Evolutionary conservation across 2,797 vertebrate genomes (phyloP).

Genomic region (Chanos chanos): DNA sequence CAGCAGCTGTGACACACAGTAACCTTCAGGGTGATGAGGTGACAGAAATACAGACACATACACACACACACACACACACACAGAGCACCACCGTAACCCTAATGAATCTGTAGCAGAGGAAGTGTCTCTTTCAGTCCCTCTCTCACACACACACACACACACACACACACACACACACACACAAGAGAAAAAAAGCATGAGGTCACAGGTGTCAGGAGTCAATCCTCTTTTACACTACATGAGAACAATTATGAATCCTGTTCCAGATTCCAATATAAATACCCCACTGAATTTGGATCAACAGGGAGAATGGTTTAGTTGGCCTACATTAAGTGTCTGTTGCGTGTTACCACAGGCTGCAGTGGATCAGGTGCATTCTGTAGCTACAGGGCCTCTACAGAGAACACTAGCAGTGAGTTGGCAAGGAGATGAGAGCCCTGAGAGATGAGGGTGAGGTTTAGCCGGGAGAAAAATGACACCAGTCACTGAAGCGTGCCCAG

Average conservation of each 20-base stretch:
- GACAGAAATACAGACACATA: no score
- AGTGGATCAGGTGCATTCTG: conserved; percentile 17
- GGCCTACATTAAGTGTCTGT: conserved; percentile 17
- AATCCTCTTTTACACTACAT: neutral
- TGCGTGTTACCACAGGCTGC: conserved; percentile 21
- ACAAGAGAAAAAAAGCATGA: conserved; percentile 41
- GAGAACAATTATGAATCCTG: conserved; percentile 19
- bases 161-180: conserved; percentile 32
- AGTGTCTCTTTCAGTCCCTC: no score
- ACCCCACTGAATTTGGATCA: neutral
- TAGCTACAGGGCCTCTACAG: conserved; percentile 26
- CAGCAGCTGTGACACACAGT: no score
- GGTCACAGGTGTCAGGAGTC: conserved; percentile 26
- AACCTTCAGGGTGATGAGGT: no score
- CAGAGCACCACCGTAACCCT: no score
- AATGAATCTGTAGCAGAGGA: no score
- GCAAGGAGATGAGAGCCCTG: conserved; percentile 6
- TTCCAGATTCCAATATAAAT: neutral
- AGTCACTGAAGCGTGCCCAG: conserved; percentile 30
- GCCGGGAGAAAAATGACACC: conserved; percentile 15
- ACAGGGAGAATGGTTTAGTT: conserved; percentile 12
- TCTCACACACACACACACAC: neutral
- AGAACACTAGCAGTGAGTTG: conserved; percentile 31
- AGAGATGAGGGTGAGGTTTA: conserved; percentile 27
- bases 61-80: no score